These are phyloP conservation scores for Ophraella communa DNA, from an alignment of 2,888 invertebrate species.

Conservation along the genomic window DNA sequence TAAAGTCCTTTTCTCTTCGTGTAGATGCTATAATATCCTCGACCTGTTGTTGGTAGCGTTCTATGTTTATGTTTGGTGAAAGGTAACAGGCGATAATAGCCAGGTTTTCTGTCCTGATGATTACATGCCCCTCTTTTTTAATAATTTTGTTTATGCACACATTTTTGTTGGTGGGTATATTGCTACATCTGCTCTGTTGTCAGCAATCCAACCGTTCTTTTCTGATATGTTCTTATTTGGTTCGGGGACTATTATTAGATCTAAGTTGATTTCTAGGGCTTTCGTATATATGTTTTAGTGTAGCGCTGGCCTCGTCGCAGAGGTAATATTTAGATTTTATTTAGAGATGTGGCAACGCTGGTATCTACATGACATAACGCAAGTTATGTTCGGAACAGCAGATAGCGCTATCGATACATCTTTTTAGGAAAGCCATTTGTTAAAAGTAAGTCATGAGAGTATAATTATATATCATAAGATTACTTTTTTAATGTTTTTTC, in stretches of 20 bases:
- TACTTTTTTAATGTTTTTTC: no score
- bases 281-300: no score
- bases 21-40: not conserved
- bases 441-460: no score
- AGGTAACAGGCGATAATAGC: not conserved
- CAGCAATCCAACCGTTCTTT: not conserved
- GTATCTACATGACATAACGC: no score
- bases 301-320: no score
- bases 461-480: no score
- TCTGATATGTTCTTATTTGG: constrained; percentile 6
- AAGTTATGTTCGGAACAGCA: no score
- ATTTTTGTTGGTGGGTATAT: constrained; percentile 2
- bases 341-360: no score
- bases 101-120: not conserved
- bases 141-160: not conserved
- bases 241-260: constrained; percentile 3
- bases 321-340: no score
- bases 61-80: not conserved
- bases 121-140: not conserved
- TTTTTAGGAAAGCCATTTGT: no score
- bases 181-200: not conserved
- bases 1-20: not conserved
- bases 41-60: not conserved
- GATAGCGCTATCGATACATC: no score
- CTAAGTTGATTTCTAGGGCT: not conserved